Evolutionary conservation across 1,140 invertebrate genomes (phyloP).

Genomic region (Probaryconus sp.): DNA sequence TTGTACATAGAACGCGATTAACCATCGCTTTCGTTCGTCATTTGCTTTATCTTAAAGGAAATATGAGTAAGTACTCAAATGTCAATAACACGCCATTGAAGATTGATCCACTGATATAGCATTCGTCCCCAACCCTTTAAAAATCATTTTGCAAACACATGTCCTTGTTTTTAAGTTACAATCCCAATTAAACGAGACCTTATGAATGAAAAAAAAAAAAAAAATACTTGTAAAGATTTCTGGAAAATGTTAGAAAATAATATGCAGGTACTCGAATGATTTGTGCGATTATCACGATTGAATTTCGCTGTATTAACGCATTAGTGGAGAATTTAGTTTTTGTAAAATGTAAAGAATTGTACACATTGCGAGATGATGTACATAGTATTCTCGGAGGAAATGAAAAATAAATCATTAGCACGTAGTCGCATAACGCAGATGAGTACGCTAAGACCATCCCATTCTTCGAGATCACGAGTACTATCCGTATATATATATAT

Average conservation of each 20-base stretch:
- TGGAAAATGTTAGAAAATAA: too few species aligned
- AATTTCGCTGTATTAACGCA: neutral
- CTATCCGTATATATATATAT: constrained; percentile 26
- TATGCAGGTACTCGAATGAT: neutral
- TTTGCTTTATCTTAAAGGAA: too few species aligned
- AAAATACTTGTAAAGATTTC: too few species aligned
- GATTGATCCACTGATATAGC: too few species aligned
- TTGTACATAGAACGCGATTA: constrained; percentile 9
- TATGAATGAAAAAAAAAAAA: too few species aligned
- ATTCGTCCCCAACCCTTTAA: too few species aligned
- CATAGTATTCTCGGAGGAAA: constrained; percentile 39
- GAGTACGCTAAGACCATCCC: constrained; percentile 14
- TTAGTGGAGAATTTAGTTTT: constrained; percentile 27
- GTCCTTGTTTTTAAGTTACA: too few species aligned
- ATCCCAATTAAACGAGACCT: too few species aligned
- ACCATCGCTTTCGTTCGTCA: neutral
- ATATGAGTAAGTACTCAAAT: too few species aligned
- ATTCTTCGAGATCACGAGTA: constrained; percentile 19
- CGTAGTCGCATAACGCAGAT: constrained; percentile 27
- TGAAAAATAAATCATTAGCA: constrained; percentile 37
- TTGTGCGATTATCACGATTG: constrained; percentile 2
- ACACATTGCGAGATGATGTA: constrained; percentile 46
- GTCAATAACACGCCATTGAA: too few species aligned
- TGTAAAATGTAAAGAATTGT: constrained; percentile 43
- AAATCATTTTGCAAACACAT: too few species aligned